Conservation (phyloP, 2,888 invertebrate genomes). For the Ophion ventricosus region DNA sequence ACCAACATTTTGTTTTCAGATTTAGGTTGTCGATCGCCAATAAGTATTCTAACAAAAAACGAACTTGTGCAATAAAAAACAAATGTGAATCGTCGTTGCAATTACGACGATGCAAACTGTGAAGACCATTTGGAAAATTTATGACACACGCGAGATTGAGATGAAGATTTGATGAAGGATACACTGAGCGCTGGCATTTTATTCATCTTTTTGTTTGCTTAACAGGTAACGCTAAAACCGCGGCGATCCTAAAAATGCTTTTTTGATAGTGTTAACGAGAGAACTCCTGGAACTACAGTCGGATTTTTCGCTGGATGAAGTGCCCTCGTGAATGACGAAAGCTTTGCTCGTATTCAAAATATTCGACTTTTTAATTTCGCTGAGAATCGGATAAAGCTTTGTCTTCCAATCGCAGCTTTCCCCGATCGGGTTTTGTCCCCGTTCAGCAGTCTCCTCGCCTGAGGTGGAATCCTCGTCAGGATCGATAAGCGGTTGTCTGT, state of each 20-base stretch:
- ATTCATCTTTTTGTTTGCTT: too few species aligned
- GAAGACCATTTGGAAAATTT: too few species aligned
- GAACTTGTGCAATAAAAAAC: too few species aligned
- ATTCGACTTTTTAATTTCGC: conserved; percentile 53
- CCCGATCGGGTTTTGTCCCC: not conserved
- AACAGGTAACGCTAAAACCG: not conserved
- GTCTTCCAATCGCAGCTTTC: not conserved
- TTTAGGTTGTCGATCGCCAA: too few species aligned
- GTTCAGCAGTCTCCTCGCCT: conserved; percentile 5
- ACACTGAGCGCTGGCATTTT: too few species aligned
- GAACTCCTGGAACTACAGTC: conserved; percentile 11
- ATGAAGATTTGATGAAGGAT: too few species aligned
- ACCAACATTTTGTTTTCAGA: too few species aligned
- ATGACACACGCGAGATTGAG: too few species aligned
- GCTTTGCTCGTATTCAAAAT: conserved; percentile 15
- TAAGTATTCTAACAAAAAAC: too few species aligned
- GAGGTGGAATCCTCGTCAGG: conserved; percentile 3
- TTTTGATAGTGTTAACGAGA: conserved; percentile 20
- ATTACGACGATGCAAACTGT: too few species aligned
- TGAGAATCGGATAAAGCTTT: conserved; percentile 35
- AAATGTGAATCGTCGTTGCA: too few species aligned
- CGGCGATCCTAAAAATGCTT: conserved; percentile 1
- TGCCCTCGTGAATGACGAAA: not conserved
- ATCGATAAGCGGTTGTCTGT: not conserved
- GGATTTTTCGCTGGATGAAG: conserved; percentile 21